Conservation (phyloP, 2,113 vertebrate genomes). For the Micromys minutus region DNA sequence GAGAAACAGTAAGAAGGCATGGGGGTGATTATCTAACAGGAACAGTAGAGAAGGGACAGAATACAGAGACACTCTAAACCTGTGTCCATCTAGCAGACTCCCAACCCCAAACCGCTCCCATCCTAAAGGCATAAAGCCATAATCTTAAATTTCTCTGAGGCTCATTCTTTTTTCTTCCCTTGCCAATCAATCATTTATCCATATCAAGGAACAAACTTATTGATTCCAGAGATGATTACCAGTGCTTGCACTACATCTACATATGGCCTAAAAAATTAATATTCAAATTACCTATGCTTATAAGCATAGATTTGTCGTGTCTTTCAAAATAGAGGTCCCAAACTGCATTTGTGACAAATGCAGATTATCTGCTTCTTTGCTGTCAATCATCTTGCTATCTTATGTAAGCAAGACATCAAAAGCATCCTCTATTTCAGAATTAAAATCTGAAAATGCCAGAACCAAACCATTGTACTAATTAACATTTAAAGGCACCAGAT, state of each 20-base stretch:
- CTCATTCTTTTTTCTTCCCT: background rate
- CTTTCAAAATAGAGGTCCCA: background rate
- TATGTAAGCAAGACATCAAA: background rate
- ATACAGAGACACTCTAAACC: background rate
- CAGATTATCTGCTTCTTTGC: background rate
- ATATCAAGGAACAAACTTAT: background rate
- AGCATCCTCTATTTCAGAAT: background rate
- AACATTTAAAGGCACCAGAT: background rate
- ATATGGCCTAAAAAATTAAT: background rate
- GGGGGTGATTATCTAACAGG: background rate
- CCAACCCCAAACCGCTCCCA: background rate
- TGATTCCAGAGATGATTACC: background rate
- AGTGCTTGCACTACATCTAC: background rate
- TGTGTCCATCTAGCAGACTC: no score
- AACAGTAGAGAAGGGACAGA: background rate
- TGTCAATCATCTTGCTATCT: background rate
- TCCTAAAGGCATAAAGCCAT: background rate
- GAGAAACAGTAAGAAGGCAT: background rate
- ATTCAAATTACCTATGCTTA: background rate
- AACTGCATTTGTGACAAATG: background rate
- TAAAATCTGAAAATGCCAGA: background rate
- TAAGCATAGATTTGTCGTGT: background rate
- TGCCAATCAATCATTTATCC: background rate
- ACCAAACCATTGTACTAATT: background rate
- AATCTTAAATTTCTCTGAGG: background rate